These are phyloP conservation scores for Pangasius djambal DNA, from an alignment of 2,797 vertebrate genomes.

Conservation along the genomic window DNA sequence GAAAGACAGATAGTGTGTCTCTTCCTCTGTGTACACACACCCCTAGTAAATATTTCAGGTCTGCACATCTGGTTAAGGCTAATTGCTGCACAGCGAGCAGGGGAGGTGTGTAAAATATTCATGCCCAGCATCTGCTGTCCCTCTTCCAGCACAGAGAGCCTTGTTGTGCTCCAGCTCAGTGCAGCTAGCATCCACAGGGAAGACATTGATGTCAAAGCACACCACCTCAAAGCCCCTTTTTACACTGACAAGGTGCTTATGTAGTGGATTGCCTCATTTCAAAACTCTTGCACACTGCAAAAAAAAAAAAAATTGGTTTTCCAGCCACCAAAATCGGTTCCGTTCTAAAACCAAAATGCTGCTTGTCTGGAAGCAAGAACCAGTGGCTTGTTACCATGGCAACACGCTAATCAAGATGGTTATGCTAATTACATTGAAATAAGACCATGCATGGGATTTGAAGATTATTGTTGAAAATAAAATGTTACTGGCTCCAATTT, in stretches of 20 bases:
- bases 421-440: slow-evolving; percentile 16
- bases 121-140: slow-evolving; percentile 78
- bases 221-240: background rate
- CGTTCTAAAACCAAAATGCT: background rate
- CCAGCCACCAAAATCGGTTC: background rate
- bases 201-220: background rate
- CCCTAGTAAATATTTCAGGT: slow-evolving; percentile 81
- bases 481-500: background rate
- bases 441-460: background rate
- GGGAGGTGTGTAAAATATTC: slow-evolving; percentile 75
- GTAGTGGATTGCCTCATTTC: too few species aligned
- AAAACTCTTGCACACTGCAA: background rate
- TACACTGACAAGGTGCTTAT: background rate
- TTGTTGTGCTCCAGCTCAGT: slow-evolving; percentile 14
- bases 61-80: slow-evolving; percentile 82
- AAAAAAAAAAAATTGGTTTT: background rate
- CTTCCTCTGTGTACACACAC: slow-evolving; percentile 28
- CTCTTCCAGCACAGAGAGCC: slow-evolving; percentile 52
- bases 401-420: slow-evolving; percentile 19
- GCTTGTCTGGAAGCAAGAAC: slow-evolving; percentile 3
- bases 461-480: background rate
- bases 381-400: slow-evolving; percentile 30
- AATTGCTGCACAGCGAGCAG: slow-evolving; percentile 71
- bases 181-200: background rate
- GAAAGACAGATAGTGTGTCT: slow-evolving; percentile 13